Conservation (phyloP, 2,797 vertebrate genomes). For the Xyrichtys novacula region DNA sequence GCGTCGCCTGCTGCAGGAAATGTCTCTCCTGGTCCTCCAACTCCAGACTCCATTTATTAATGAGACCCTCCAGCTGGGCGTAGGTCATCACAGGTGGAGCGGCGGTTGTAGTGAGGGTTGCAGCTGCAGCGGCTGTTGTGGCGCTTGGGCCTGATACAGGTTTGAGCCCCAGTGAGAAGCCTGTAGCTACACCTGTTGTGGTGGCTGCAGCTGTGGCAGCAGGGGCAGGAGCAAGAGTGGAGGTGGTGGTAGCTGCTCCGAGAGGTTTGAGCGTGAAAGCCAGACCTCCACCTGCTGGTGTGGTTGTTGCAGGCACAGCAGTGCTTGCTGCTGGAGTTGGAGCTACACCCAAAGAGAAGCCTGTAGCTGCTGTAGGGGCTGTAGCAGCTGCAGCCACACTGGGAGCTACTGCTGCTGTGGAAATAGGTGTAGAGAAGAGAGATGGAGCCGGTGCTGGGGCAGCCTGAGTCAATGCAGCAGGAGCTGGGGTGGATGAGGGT, state of each 20-base stretch:
- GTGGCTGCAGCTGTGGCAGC: constrained; percentile 53
- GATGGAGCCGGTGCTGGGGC: constrained; percentile 63
- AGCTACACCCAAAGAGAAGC: constrained; percentile 70
- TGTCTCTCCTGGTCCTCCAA: constrained; percentile 97
- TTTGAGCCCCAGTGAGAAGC: constrained; percentile 81
- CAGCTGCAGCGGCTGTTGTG: constrained; percentile 36
- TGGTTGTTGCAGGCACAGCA: constrained; percentile 50
- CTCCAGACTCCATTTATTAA: constrained; percentile 99
- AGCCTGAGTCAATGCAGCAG: constrained; percentile 51
- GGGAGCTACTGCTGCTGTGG: constrained; percentile 35
- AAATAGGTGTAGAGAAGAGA: constrained; percentile 80
- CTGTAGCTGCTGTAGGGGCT: constrained; percentile 48
- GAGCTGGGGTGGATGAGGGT: constrained; percentile 83
- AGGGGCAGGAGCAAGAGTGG: constrained; percentile 32
- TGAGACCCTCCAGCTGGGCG: constrained; percentile 93
- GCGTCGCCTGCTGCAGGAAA: constrained; percentile 96
- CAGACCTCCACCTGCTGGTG: constrained; percentile 58
- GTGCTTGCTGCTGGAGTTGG: constrained; percentile 46
- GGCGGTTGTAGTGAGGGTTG: constrained; percentile 23
- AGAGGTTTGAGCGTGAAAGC: constrained; percentile 83
- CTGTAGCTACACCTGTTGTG: constrained; percentile 42
- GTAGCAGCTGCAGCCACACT: constrained; percentile 26
- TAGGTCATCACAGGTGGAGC: constrained; percentile 91
- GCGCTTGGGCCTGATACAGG: constrained; percentile 45
- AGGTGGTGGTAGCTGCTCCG: constrained; percentile 53